Evolutionary conservation across 2,113 vertebrate genomes (phyloP), one percentile per base, ranked within the genome.

Genomic region (Macaca fascicularis): DNA sequence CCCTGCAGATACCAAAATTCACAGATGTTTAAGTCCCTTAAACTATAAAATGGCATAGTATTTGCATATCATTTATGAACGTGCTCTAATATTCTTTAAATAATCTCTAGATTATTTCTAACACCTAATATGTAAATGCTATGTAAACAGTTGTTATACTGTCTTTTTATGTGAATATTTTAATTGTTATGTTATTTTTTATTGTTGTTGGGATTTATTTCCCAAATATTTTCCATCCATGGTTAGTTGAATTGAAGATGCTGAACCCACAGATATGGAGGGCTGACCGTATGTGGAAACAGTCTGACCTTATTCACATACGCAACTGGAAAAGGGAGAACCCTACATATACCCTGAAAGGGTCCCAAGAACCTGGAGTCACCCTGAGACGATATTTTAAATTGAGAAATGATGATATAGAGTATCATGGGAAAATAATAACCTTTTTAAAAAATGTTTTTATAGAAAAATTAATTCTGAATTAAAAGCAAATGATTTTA

Each of bases 391-490:
- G 7, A 69, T 23, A 69, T 89, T 76, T 17, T 57, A 50, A 82
- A 9, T 23, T 57, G 78, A 93, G 38, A 80, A 80, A 57, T 61
- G 78, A 38, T 69, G 30, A 16, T 61, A 40, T 52, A 22, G 22
- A 17, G 8, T 43, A 38, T 27, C 61, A 4, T 85, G 61, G 22
- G 35, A 84, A 87, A 64, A 61, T n/a, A 85, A 78, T 59, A 43
- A 72, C 17, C 8, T 10, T 61, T 93, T 93, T 27, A 32, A 90
- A 72, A 93, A 86, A 80, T 76, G 45, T 40, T 35, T 40, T 74
- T 64, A 52, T 80, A 64, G n/a, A 61, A 84, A 95, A 72, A 6
- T 52, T 79, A 85, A 74, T 90, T 93, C 87, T 94, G 61, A 90
- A 80, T 86, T 86, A 19, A 96, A 67, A 90, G 76, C 35, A 61